Evolutionary conservation across 2,797 vertebrate species (phyloP).

Genomic region (Morus bassanus): DNA sequence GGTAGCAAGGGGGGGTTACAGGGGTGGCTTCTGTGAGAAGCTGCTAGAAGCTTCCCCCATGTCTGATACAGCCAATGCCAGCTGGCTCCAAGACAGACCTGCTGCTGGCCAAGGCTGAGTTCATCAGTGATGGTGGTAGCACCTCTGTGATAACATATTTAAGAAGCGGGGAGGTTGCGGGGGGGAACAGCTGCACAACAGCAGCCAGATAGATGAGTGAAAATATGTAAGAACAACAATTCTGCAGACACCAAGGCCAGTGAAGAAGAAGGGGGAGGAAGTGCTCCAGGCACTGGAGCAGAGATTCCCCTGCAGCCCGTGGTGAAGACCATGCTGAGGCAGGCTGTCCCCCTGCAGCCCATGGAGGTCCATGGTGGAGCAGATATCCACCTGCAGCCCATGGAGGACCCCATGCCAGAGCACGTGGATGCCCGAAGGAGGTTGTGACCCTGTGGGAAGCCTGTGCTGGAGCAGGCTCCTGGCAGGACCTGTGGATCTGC

Average conservation of each 20-base stretch:
- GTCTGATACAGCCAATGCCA: neutral
- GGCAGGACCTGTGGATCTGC: too few species aligned
- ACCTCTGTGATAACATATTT: neutral
- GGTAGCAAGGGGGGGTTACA: neutral
- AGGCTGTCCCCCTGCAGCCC: neutral
- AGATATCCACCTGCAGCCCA: neutral
- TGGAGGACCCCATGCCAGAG: neutral
- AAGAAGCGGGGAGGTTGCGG: too few species aligned
- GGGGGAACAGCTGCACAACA: too few species aligned
- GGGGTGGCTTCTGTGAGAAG: neutral
- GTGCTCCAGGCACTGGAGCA: neutral
- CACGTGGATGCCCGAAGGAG: too few species aligned
- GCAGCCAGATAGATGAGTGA: neutral
- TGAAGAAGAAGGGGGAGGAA: neutral
- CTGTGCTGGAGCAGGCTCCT: too few species aligned
- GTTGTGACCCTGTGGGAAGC: too few species aligned
- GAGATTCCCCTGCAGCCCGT: neutral
- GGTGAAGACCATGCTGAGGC: neutral
- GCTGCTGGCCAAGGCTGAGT: neutral
- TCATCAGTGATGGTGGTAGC: neutral
- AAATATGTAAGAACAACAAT: neutral
- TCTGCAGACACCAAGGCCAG: neutral
- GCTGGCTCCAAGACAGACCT: rapidly evolving
- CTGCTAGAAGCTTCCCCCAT: neutral
- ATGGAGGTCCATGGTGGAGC: neutral